Evolutionary conservation across 2,888 invertebrate species (phyloP), one percentile per base, ranked within the genome.

Genomic region (Microctonus aethiopoides): DNA sequence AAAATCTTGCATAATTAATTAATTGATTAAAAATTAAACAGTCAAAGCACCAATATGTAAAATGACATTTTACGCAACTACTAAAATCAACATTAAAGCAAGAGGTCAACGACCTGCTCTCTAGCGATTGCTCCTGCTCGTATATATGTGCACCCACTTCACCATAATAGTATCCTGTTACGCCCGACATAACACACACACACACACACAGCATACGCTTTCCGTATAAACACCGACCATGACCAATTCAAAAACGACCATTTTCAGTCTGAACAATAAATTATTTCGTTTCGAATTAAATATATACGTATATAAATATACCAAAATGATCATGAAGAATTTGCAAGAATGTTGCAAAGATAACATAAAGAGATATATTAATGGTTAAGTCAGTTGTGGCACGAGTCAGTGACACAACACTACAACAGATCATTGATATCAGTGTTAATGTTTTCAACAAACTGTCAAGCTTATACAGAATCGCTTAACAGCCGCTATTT

Each of bases 131-230:
- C 75, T 75, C 70, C 75, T 72, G 72, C 73, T 73, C 75, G 79
- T n/a, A n/a, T 77, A 75, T 46, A 46, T 79, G 77, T 75, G 74
- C 79, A 78, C 77, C 77, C 76, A 77, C 76, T 77, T 80, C 77
- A 76, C 78, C 74, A 57, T 68, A 64, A n/a, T n/a, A 75, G 75
- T 80, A 77, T 79, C 77, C 78, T 77, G 77, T 79, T 80, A 79
- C 80, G 75, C 76, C 76, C 75, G 76, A 79, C 77, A 73, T 72
- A 63, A 46, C 60, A 68, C 62, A 65, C 74, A 75, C 59, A 46
- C 46, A 46, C 16, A 29, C 29, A 29, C 29, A 5, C 3, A 29
- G 29, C 29, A 29, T 7, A 29, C 29, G 29, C 29, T 29, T 3
- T 29, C 3, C 29, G 7, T 7, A 29, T 29, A 7, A 46, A 46